A percentile compares a stretch with the other conserved stretches of the same genome.
phyloP scores from a whole-genome alignment of 2,888 invertebrate species.

The Dryocosmus kuriphilus region DNA sequence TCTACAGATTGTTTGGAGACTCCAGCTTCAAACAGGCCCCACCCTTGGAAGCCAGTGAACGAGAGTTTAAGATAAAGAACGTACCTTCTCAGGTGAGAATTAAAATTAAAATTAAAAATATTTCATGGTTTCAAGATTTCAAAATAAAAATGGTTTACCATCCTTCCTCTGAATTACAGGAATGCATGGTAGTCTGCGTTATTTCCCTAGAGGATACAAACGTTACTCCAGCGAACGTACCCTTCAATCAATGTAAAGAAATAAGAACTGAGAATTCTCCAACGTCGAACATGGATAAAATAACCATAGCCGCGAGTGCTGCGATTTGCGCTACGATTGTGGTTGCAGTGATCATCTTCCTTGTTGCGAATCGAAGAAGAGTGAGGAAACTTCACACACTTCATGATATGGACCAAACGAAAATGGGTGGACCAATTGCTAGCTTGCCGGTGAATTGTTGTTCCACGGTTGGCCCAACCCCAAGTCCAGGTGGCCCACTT shows the following conservation, averaged over 20 bases:
- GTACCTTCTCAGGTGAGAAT: slow-evolving; percentile 89
- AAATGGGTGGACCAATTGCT: slow-evolving; percentile 84
- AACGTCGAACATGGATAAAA: slow-evolving; percentile 95
- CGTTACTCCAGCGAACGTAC: slow-evolving; percentile 92
- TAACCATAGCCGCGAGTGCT: slow-evolving; percentile 95
- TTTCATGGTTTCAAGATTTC: neutral
- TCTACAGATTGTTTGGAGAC: slow-evolving; percentile 92
- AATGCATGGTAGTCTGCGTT: slow-evolving; percentile 96
- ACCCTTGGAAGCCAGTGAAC: slow-evolving; percentile 91
- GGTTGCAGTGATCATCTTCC: slow-evolving; percentile 92
- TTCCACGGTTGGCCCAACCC: slow-evolving; percentile 84
- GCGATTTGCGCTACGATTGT: slow-evolving; percentile 96
- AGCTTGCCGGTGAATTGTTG: slow-evolving; percentile 90
- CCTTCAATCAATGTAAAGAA: slow-evolving; percentile 92
- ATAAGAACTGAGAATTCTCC: slow-evolving; percentile 91
- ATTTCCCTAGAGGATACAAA: slow-evolving; percentile 93
- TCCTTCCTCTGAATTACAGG: slow-evolving; percentile 79
- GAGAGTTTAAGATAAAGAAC: slow-evolving; percentile 95
- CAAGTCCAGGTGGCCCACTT: slow-evolving; percentile 88
- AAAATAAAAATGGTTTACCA: neutral
- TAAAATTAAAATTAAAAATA: neutral
- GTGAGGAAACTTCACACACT: slow-evolving; percentile 86
- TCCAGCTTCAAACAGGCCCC: slow-evolving; percentile 94
- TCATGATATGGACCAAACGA: slow-evolving; percentile 83
- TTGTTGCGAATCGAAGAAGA: slow-evolving; percentile 90